Base-by-base conservation (phyloP, 2,888 invertebrate species). In the Chymomyza procnemis region DNA sequence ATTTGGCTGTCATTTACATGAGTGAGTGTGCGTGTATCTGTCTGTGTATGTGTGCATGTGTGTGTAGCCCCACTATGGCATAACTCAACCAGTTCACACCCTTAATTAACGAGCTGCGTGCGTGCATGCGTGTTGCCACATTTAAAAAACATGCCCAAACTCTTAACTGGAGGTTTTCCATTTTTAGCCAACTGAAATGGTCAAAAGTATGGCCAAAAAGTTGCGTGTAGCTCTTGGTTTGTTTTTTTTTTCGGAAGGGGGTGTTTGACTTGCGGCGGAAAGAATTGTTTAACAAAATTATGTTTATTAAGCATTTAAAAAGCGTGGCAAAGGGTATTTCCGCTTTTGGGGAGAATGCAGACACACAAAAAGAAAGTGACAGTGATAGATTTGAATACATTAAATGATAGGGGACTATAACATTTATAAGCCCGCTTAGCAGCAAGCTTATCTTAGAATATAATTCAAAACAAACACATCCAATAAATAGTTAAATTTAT, bases 61-160 rank as follows among this genome's bases (percentile, higher is more conserved):
- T 57, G 66, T 56, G 64, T n/a, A 61, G 12, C 65, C 63, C 73
- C 70, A n/a, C 68, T 67, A 71, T 73, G 79, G 85, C 85, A 76
- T 86, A 85, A 86, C 84, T 86, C 84, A 87, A 86, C 81, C 85
- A 85, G 85, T 89, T 88, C 89, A 88, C 89, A 89, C 89, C 88
- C 89, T 88, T 88, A 88, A 89, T 88, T 89, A 88, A 83, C 83
- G 73, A 78, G 50, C 46, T 60, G 41, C 64, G 71, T 72, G 69
- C 54, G 66, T 78, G 69, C 54, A 65, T 78, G 86, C 84, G 80
- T 86, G 87, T 76, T 76, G 68, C 73, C 75, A 73, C 76, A 72
- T 72, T 73, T 54, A 22, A 70, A 63, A 63, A 73, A 69, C 64
- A 64, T 69, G 69, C 64, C 54, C 73, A 14, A 50, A 30, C 60